These are phyloP conservation scores for Aspidiotus rigidus DNA, from an alignment of 2,888 invertebrate species.

Conservation along the genomic window DNA sequence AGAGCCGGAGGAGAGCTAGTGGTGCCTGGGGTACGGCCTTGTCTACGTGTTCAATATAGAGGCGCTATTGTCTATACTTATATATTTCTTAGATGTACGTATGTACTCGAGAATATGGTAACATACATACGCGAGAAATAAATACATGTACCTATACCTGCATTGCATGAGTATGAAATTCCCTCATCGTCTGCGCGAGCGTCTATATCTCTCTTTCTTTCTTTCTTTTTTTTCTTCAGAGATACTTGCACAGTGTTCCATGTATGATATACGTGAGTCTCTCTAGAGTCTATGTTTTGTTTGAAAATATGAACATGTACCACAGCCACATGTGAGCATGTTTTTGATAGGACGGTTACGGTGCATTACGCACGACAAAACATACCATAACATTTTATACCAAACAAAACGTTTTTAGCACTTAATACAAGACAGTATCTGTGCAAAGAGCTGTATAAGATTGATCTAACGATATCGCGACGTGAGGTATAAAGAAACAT, in stretches of 20 bases:
- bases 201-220: neutral
- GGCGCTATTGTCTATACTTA: constrained; percentile 32
- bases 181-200: neutral
- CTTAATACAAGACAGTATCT: too few species aligned
- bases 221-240: neutral
- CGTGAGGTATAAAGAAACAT: too few species aligned
- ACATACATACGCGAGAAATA: constrained; percentile 9
- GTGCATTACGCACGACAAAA: constrained; percentile 28
- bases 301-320: neutral
- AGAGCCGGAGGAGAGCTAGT: constrained; percentile 30
- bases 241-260: neutral
- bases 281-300: neutral
- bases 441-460: too few species aligned
- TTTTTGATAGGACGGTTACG: constrained; percentile 32
- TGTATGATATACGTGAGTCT: constrained; percentile 3
- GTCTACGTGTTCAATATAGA: constrained; percentile 33
- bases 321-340: constrained; percentile 16
- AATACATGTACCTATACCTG: neutral
- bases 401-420: constrained; percentile 10
- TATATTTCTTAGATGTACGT: neutral
- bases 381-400: constrained; percentile 26
- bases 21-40: constrained; percentile 32
- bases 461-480: too few species aligned
- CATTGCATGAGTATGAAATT: too few species aligned
- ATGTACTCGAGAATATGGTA: constrained; percentile 6